phyloP scores from a whole-genome alignment of 2,113 vertebrate genomes.

The Pygoscelis antarcticus region DNA sequence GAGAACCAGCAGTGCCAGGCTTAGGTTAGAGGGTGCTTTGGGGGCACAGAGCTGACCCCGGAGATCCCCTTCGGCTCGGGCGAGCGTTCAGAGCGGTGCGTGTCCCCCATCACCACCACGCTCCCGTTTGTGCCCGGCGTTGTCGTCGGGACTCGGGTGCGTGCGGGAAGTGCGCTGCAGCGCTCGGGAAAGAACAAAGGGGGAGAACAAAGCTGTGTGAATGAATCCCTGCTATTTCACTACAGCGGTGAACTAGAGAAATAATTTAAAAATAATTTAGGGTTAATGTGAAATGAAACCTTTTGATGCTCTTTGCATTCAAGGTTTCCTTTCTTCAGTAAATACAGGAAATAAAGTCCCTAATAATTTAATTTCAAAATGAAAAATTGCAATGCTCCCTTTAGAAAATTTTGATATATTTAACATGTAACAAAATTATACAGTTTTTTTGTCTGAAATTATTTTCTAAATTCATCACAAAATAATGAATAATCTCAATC shows the following conservation, averaged over 20 bases:
- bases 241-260: not conserved
- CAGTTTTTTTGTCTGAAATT: not conserved
- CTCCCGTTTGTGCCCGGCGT: not conserved
- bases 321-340: not conserved
- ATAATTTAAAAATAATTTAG: not conserved
- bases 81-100: no score
- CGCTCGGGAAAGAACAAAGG: not conserved
- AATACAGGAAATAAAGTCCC: not conserved
- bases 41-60: not conserved
- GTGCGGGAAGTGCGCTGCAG: accelerated
- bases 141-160: accelerated
- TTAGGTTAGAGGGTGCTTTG: accelerated
- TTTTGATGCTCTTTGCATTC: not conserved
- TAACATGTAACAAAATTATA: not conserved
- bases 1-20: accelerated
- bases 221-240: not conserved
- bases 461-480: not conserved
- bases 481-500: not conserved
- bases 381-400: not conserved
- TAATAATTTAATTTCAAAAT: not conserved
- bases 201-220: not conserved
- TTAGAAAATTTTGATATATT: not conserved
- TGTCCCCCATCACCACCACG: no score
- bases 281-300: not conserved
- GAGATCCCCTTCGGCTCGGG: no score